Conservation (phyloP, 2,113 vertebrate genomes). For the Calyptomena viridis region DNA sequence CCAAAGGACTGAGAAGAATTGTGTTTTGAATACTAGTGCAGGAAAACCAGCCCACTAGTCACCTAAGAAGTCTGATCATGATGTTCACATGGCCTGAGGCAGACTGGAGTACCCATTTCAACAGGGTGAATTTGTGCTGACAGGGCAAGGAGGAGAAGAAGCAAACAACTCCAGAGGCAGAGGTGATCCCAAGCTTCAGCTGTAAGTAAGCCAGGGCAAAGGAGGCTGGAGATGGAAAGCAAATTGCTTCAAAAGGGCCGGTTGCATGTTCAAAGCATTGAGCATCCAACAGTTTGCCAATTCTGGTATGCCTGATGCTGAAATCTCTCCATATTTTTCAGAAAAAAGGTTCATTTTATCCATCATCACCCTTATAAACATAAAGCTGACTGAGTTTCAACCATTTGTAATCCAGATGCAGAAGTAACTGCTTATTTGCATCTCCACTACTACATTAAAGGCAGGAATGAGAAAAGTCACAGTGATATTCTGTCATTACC, state of each 20-base stretch:
- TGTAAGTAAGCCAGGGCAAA: neutral
- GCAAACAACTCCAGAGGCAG: neutral
- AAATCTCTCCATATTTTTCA: neutral
- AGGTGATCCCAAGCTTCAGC: neutral
- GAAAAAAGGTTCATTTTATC: neutral
- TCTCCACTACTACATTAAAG: neutral
- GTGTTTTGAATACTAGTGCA: neutral
- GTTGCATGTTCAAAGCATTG: neutral
- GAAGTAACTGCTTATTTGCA: neutral
- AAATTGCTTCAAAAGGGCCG: neutral
- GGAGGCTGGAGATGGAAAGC: neutral
- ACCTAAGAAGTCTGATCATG: neutral
- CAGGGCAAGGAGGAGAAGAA: neutral
- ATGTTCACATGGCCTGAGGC: accelerated
- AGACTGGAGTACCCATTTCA: neutral
- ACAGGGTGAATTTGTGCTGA: neutral
- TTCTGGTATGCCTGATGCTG: neutral
- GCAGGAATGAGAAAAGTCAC: neutral
- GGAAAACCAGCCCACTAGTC: neutral
- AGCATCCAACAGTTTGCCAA: neutral
- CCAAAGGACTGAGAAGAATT: neutral
- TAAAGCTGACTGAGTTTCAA: neutral
- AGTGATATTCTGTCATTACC: neutral
- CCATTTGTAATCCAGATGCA: neutral
- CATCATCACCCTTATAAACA: neutral